Evolutionary conservation across 2,888 invertebrate species (phyloP), one percentile per base, ranked within the genome.

Genomic region (Phyllotreta cruciferae): DNA sequence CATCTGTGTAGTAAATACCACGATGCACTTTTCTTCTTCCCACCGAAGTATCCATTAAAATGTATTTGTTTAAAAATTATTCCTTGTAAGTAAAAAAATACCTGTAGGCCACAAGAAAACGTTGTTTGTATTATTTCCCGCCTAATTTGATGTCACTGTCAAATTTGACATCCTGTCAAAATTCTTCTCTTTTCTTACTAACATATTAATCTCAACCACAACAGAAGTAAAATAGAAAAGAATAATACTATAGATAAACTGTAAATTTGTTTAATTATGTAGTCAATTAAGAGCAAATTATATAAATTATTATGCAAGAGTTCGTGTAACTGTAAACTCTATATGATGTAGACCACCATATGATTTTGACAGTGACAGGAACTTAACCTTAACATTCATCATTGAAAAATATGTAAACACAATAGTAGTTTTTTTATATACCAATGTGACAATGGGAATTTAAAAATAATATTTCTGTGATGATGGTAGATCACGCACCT

Each of bases 1-100:
- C 81, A 72, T 82, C 63, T 13, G 75, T 75, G 24, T 72, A 71
- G 10, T 73, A 63, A 36, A 79, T 66, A 5, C 72, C 63, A 67
- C 70, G 78, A 47, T 75, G 69, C 2, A 70, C 70, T 63, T 73
- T 70, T 53, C 76, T 71, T 61, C 78, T 72, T 55, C 77, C 70
- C 1, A 72, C 73, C 37, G 72, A 74, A 10, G 71, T 71, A 67
- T 77, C 76, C 77, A 77, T 77, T 61, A 44, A 63, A 47, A 10
- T 41, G 11, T 13, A 14, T 8, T 8, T 10, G 5, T 9, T 36
- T 42, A 42, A 8, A 24, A 3, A 24, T 3, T 24, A 24, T 24
- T 1, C 24, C 24, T n/a, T 24, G 24, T 24, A 55, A 11, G 0
- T 8, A 11, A 55, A 55, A 55, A n/a, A 36, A 6, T 10, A 1